Percentiles rank a stretch among this genome's conserved stretches.
These are phyloP conservation scores for Limnephilus auricula DNA, from an alignment of 2,888 invertebrate genomes.

Conservation along the genomic window DNA sequence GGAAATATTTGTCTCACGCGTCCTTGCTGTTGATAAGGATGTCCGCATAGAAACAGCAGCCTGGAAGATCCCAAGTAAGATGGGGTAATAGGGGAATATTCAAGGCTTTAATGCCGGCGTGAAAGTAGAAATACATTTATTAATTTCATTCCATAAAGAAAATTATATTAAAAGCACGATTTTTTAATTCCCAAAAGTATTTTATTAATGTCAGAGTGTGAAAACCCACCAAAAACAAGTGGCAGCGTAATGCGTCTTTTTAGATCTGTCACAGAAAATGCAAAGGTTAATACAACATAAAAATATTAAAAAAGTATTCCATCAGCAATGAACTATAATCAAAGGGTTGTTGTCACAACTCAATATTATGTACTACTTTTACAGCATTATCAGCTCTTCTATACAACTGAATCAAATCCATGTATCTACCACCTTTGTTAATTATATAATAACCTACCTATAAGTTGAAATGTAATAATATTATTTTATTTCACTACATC, in stretches of 20 bases:
- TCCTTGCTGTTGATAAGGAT: neutral
- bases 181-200: neutral
- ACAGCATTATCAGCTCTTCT: too few species aligned
- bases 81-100: neutral
- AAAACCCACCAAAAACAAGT: neutral
- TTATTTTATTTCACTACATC: too few species aligned
- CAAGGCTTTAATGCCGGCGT: neutral
- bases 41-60: neutral
- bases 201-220: neutral
- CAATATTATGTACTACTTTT: too few species aligned
- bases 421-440: too few species aligned
- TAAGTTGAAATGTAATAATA: too few species aligned
- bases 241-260: neutral
- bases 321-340: too few species aligned
- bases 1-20: slow-evolving; percentile 20
- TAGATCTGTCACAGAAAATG: too few species aligned
- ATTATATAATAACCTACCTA: too few species aligned
- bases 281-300: too few species aligned
- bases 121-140: neutral
- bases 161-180: neutral
- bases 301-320: too few species aligned
- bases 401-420: too few species aligned
- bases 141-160: neutral
- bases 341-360: too few species aligned
- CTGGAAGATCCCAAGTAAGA: neutral